These are phyloP conservation scores for Mus pahari DNA, from an alignment of 2,113 vertebrate species.

Conservation along the genomic window DNA sequence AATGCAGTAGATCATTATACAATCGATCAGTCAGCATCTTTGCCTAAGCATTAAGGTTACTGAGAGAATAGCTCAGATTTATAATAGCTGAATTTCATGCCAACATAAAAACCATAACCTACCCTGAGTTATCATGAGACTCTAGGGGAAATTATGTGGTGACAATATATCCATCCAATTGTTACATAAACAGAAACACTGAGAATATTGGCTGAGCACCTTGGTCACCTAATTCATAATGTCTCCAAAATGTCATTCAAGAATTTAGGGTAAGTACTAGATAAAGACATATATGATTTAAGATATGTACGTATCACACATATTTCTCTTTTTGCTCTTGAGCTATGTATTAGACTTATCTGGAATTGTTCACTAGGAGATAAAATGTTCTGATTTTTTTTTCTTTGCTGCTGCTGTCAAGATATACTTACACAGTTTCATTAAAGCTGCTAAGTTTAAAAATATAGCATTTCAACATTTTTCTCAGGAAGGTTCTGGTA, in stretches of 20 bases:
- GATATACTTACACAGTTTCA: constrained; percentile 38
- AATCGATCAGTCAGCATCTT: constrained; percentile 75
- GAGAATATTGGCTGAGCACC: constrained; percentile 68
- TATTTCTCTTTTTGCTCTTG: constrained; percentile 67
- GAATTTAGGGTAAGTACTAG: constrained; percentile 67
- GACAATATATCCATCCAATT: constrained; percentile 72
- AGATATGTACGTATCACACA: constrained; percentile 51
- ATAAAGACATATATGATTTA: constrained; percentile 65
- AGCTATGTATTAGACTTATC: constrained; percentile 27
- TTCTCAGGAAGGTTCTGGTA: constrained; percentile 33
- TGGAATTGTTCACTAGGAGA: constrained; percentile 47
- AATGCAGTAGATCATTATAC: constrained; percentile 71
- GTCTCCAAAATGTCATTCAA: constrained; percentile 61
- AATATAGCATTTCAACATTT: constrained; percentile 23
- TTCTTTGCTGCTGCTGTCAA: constrained; percentile 41
- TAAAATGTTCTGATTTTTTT: constrained; percentile 44
- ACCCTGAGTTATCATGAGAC: constrained; percentile 74
- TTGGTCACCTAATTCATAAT: constrained; percentile 77
- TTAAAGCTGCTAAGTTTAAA: constrained; percentile 55
- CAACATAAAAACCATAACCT: constrained; percentile 70
- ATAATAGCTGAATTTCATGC: constrained; percentile 74
- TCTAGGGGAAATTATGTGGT: constrained; percentile 55
- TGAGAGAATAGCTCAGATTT: constrained; percentile 74
- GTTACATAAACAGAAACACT: constrained; percentile 68
- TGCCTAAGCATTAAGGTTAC: constrained; percentile 67